Base-by-base conservation (phyloP, 2,888 invertebrate genomes). In the Phortica okadai region DNA sequence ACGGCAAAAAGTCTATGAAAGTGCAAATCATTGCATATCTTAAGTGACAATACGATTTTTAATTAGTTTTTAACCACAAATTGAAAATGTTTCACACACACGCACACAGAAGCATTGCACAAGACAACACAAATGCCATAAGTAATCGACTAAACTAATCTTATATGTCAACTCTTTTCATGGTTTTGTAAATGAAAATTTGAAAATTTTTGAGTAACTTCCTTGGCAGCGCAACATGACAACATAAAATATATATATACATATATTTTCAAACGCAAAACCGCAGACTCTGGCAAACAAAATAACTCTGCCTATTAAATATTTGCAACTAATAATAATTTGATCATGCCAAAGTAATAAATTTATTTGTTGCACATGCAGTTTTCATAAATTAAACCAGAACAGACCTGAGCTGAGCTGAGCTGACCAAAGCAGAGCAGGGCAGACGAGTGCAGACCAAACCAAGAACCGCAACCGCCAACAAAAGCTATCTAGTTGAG, bases 381-480 rank as follows among this genome's bases (percentile, higher is more conserved):
- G 16, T 56, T 56, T 56, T 56, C 14, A 56, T 56, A 56, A 56
- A 21, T 21, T 16, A 50, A 45, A 50, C 45, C 11, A 62, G 21
- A 62, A 7, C 7, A 54, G 54, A 5, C 5, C 54, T 14, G 54
- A 54, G 54, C 54, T 54, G 54, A 54, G 54, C 54, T 54, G 54
- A 54, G 7, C 54, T 14, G 54, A 14, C 11, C 54, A 54, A 6
- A 54, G 54, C 2, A 10, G 54, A n/a, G 11, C n/a, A 54, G n/a
- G 6, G 2, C 5, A 54, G 54, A 54, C 54, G 6, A 54, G 54
- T 5, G 7, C 6, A 67, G 42, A 33, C 42, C 42, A 44, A 67
- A 67, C 75, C 77, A 74, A 75, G 82, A 33, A n/a, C 58, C 59
- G 76, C 54, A 73, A 74, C 5, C 56, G 16, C 6, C 59, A 2